Base-by-base conservation (phyloP, 2,113 vertebrate genomes). In the Phaethornis superciliosus region DNA sequence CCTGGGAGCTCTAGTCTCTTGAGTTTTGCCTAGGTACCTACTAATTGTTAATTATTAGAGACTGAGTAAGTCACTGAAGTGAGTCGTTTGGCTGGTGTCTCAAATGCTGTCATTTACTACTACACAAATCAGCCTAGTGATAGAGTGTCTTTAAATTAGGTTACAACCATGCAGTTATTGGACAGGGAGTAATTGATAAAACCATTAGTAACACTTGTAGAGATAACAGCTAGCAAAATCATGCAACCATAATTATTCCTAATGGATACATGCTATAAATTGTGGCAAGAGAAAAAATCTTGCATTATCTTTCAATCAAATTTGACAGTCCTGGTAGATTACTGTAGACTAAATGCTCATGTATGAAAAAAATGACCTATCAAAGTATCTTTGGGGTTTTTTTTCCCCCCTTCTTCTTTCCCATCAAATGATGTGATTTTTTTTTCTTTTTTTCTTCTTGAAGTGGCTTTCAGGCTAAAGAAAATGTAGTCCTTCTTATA, bases 121-220 rank as follows among this genome's bases (percentile, higher is more conserved):
- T 98, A 98, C 98, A 98, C 98, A 98, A 98, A 98, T 98, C 98
- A 98, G 98, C 95, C 97, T 96, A 93, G 98, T 98, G 98, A 98
- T 98, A 98, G 98, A 98, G 98, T 98, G 98, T 98, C 98, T 98
- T 98, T 98, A 98, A 98, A 98, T 98, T 98, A 99, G 98, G 98
- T 99, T 99, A 99, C 98, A 98, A 99, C 98, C 98, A 98, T 99
- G 98, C 98, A 98, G 98, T 99, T 98, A 98, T 98, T 98, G 98
- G 98, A 98, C 98, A 98, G 98, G 98, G 98, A 98, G 98, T 98
- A 98, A 98, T 98, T 99, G 99, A 99, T 99, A 99, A 99, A 99
- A 97, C 98, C 99, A 99, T 99, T 99, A 99, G 99, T 98, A 99
- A 99, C 98, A 99, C 99, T 99, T 99, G 98, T 99, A 98, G 98